phyloP scores from a whole-genome alignment of 2,797 vertebrate genomes.

The Pteropus rufus region DNA sequence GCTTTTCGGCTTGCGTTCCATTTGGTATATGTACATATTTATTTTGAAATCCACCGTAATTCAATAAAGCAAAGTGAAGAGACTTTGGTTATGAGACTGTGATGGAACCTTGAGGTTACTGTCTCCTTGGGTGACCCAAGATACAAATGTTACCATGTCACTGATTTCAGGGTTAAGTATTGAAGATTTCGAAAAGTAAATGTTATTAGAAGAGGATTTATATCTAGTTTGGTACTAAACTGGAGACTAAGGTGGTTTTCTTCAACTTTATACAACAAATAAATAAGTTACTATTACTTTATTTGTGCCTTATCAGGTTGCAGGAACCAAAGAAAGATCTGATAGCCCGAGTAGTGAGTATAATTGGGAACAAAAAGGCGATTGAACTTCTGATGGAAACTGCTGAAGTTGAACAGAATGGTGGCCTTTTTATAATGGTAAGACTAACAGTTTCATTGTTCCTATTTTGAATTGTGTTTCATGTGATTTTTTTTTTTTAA shows the following conservation, averaged over 20 bases:
- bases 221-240: neutral
- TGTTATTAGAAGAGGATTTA: neutral
- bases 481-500: neutral
- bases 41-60: neutral
- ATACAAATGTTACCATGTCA: neutral
- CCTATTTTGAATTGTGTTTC: neutral
- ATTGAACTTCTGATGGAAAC: slow-evolving; percentile 95
- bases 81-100: neutral
- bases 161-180: neutral
- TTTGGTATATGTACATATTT: neutral
- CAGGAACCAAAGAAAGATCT: slow-evolving; percentile 95
- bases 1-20: neutral
- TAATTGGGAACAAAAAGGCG: slow-evolving; percentile 91
- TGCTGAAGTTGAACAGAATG: slow-evolving; percentile 91
- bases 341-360: slow-evolving; percentile 90
- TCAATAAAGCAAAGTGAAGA: neutral
- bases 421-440: slow-evolving; percentile 94
- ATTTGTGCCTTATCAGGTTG: slow-evolving; percentile 80
- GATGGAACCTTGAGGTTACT: neutral
- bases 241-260: neutral
- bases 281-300: slow-evolving; percentile 14
- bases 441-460: slow-evolving; percentile 56
- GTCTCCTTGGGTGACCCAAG: neutral
- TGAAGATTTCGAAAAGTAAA: neutral
- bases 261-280: neutral